Evolutionary conservation across 2,888 invertebrate species (phyloP).

Genomic region (Nomada fabriciana): DNA sequence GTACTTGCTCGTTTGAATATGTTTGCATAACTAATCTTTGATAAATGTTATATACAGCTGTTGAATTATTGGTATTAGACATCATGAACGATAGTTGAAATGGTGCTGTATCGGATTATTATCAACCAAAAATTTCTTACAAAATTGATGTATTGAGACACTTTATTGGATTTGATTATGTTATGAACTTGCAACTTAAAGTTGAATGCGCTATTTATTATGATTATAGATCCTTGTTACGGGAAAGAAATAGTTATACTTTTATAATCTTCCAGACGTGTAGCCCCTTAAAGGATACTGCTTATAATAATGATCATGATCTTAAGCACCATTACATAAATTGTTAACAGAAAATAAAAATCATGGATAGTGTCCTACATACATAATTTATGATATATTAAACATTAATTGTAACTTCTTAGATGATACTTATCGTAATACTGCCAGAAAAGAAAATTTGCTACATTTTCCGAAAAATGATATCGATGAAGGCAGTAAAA

Average conservation of each 20-base stretch:
- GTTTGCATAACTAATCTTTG: constrained; percentile 39
- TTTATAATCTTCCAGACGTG: constrained; percentile 25
- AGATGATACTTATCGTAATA: constrained; percentile 24
- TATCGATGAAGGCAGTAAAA: constrained; percentile 1
- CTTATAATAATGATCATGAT: constrained; percentile 9
- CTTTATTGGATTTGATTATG: constrained; percentile 16
- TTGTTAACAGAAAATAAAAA: constrained; percentile 29
- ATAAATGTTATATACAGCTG: constrained; percentile 47
- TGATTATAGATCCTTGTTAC: constrained; percentile 37
- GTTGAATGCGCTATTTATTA: not conserved
- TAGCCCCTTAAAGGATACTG: not conserved
- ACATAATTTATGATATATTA: constrained; percentile 28
- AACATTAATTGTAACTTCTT: constrained; percentile 42
- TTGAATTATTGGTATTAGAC: constrained; percentile 56
- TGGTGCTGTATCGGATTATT: constrained; percentile 50
- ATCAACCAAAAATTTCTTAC: constrained; percentile 28
- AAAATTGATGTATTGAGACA: constrained; percentile 6
- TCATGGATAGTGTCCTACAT: constrained; percentile 16
- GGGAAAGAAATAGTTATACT: constrained; percentile 23
- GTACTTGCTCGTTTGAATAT: constrained; percentile 40
- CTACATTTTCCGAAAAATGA: constrained; percentile 29
- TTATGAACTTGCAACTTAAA: constrained; percentile 11
- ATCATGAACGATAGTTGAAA: constrained; percentile 40
- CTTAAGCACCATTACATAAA: constrained; percentile 32
- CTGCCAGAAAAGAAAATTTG: constrained; percentile 26